Conservation (phyloP, 2,888 invertebrate species). For the Thymelicus acteon region DNA sequence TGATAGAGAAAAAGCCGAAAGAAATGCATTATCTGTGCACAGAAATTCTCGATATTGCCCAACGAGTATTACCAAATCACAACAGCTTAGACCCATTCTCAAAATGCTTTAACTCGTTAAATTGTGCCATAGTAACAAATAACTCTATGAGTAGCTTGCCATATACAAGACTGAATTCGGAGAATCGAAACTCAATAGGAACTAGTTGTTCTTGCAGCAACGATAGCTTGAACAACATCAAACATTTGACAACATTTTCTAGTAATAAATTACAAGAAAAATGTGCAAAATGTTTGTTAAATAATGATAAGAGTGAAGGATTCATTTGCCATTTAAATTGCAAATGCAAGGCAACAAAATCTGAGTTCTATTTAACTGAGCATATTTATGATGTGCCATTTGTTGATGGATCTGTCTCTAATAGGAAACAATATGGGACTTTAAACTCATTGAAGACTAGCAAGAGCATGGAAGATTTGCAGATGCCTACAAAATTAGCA, state of each 20-base stretch:
- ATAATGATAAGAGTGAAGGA: slow-evolving; percentile 53
- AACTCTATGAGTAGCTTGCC: slow-evolving; percentile 72
- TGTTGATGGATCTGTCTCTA: slow-evolving; percentile 43
- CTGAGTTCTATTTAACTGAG: slow-evolving; percentile 73
- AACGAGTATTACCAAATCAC: slow-evolving; percentile 61
- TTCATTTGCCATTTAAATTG: slow-evolving; percentile 77
- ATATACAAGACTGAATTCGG: slow-evolving; percentile 65
- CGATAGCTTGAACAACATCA: slow-evolving; percentile 49
- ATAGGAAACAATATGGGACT: slow-evolving; percentile 59
- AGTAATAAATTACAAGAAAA: slow-evolving; percentile 37
- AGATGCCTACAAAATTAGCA: slow-evolving; percentile 38
- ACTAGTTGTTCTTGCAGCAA: slow-evolving; percentile 60
- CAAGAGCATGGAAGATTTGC: slow-evolving; percentile 67
- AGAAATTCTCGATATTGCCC: slow-evolving; percentile 74
- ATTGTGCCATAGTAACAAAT: slow-evolving; percentile 65
- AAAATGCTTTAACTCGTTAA: slow-evolving; percentile 74
- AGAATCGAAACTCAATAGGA: slow-evolving; percentile 45
- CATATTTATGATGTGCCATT: slow-evolving; percentile 88
- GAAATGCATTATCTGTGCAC: slow-evolving; percentile 81
- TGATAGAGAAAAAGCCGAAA: slow-evolving; percentile 63
- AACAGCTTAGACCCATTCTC: slow-evolving; percentile 60
- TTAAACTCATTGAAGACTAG: slow-evolving; percentile 60
- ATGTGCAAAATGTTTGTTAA: slow-evolving; percentile 63
- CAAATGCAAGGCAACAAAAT: slow-evolving; percentile 59
- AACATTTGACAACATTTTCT: slow-evolving; percentile 48